These are phyloP conservation scores for Drosophila ohnishii DNA, from an alignment of 1,140 invertebrate species.

Conservation along the genomic window DNA sequence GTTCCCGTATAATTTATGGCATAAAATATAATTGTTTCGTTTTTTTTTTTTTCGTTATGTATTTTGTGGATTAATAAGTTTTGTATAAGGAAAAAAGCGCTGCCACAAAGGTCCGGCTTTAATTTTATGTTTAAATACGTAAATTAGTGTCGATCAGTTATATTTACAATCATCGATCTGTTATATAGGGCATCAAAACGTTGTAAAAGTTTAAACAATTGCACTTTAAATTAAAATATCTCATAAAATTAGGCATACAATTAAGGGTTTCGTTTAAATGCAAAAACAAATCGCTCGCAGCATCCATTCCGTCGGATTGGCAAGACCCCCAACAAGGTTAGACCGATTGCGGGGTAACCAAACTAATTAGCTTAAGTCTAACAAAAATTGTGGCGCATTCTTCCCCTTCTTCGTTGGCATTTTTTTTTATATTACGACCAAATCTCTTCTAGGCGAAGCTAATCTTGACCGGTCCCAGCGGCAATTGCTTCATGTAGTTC, in stretches of 20 bases:
- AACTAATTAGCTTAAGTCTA: slow-evolving; percentile 64
- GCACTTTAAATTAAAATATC: slow-evolving; percentile 70
- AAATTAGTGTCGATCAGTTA: slow-evolving; percentile 72
- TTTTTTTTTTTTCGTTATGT: slow-evolving; percentile 21
- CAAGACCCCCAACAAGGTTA: slow-evolving; percentile 49
- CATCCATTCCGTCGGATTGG: slow-evolving; percentile 46
- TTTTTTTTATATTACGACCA: not conserved
- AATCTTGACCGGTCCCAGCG: slow-evolving; percentile 89
- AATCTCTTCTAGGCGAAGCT: slow-evolving; percentile 58
- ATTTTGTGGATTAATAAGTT: slow-evolving; percentile 44
- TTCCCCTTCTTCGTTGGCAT: slow-evolving; percentile 36
- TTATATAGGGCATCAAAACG: slow-evolving; percentile 46
- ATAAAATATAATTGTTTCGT: slow-evolving; percentile 60
- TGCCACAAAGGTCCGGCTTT: slow-evolving; percentile 16
- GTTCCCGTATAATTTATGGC: slow-evolving; percentile 78
- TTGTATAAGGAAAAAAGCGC: slow-evolving; percentile 66
- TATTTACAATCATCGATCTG: slow-evolving; percentile 65
- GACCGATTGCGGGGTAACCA: slow-evolving; percentile 36
- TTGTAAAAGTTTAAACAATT: slow-evolving; percentile 63
- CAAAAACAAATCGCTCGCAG: slow-evolving; percentile 59
- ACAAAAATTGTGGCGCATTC: slow-evolving; percentile 74
- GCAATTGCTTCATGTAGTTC: slow-evolving; percentile 94
- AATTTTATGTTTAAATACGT: slow-evolving; percentile 61
- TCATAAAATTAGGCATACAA: slow-evolving; percentile 51
- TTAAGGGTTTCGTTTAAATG: slow-evolving; percentile 51